phyloP scores from a whole-genome alignment of 1,140 invertebrate genomes.

The Battus philenor region DNA sequence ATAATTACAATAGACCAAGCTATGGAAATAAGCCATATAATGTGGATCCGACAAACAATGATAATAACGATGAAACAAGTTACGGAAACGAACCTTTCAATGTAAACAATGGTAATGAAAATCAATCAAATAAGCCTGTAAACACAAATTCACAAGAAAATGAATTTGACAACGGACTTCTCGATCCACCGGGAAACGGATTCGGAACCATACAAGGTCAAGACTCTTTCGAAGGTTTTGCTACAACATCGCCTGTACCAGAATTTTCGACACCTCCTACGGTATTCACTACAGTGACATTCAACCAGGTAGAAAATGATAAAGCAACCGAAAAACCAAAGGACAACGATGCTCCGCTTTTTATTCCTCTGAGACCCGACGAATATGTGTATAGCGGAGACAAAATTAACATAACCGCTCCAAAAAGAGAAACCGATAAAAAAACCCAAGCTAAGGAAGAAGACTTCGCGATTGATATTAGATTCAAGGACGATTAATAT shows the following conservation, averaged over 20 bases:
- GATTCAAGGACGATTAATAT: constrained; percentile 31
- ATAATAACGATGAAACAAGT: constrained; percentile 16
- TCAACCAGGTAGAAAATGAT: constrained; percentile 3
- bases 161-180: background rate
- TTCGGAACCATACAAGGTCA: constrained; percentile 1
- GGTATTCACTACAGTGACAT: background rate
- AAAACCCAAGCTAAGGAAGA: constrained; percentile 29
- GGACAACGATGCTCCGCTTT: constrained; percentile 24
- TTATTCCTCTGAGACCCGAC: constrained; percentile 26
- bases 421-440: constrained; percentile 45
- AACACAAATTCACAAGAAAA: background rate
- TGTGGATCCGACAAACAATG: constrained; percentile 1
- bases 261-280: constrained; percentile 2
- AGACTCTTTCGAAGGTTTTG: background rate
- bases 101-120: background rate
- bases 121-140: constrained; percentile 4
- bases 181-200: background rate
- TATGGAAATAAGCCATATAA: constrained; percentile 15
- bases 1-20: constrained; percentile 1
- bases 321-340: constrained; percentile 17
- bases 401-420: constrained; percentile 28
- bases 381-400: constrained; percentile 24
- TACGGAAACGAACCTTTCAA: constrained; percentile 1
- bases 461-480: constrained; percentile 42
- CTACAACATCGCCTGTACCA: background rate